A percentile compares a stretch with the other conserved stretches of the same genome.
Conservation (phyloP, 1,140 invertebrate genomes). For the Epicauta chinensis region DNA sequence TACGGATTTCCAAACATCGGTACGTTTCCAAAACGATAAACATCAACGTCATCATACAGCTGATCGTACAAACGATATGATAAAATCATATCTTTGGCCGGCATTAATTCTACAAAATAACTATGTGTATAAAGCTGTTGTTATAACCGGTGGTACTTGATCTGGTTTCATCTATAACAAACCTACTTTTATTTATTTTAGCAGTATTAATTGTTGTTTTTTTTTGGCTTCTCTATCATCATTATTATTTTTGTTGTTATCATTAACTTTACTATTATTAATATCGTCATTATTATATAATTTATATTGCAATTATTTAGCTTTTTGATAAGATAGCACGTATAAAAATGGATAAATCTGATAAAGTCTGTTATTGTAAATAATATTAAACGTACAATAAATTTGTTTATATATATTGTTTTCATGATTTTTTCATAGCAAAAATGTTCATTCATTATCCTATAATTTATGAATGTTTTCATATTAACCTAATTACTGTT, state of each 20-base stretch:
- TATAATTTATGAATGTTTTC: no score
- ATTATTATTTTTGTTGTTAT: background rate
- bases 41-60: slow-evolving; percentile 52
- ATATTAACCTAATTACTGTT: no score
- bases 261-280: background rate
- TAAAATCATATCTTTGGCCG: slow-evolving; percentile 58
- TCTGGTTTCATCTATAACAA: background rate
- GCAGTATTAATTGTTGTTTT: background rate
- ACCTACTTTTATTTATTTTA: background rate
- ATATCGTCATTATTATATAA: background rate
- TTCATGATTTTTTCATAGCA: no score
- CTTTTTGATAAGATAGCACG: no score
- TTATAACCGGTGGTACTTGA: slow-evolving; percentile 44
- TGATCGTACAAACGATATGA: slow-evolving; percentile 52
- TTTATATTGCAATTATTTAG: background rate
- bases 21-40: slow-evolving; percentile 48
- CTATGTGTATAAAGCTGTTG: slow-evolving; percentile 56
- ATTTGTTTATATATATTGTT: no score
- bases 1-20: slow-evolving; percentile 54
- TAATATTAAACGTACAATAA: no score
- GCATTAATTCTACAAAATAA: slow-evolving; percentile 52
- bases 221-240: no score
- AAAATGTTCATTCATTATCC: no score
- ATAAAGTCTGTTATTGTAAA: no score
- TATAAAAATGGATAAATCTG: no score